A percentile compares a stretch with the other conserved stretches of the same genome.
Conservation (phyloP, 2,888 invertebrate species). For the Octonoba sinensis region DNA sequence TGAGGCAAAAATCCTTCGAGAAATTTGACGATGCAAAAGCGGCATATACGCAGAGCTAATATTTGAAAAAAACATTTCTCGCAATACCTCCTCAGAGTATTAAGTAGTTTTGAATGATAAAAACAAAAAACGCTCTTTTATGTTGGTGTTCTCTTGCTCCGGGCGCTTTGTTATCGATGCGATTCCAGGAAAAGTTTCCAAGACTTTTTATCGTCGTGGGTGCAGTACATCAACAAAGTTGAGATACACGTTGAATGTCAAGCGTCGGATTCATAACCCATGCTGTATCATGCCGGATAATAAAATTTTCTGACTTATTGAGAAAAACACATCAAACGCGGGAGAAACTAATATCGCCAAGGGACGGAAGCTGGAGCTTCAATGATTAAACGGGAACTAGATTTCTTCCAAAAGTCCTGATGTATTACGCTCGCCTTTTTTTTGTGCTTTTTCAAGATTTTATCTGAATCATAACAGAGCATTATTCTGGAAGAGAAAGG, state of each 20-base stretch:
- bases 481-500: too few species aligned
- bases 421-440: not conserved
- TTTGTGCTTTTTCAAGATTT: not conserved
- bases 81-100: constrained; percentile 15
- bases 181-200: constrained; percentile 35
- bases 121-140: constrained; percentile 28
- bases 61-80: not conserved
- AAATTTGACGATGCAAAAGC: too few species aligned
- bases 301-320: constrained; percentile 39
- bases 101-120: constrained; percentile 25
- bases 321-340: constrained; percentile 27
- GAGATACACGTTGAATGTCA: constrained; percentile 50
- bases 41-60: too few species aligned
- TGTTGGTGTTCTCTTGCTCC: constrained; percentile 18
- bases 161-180: constrained; percentile 39
- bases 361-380: not conserved
- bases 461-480: too few species aligned
- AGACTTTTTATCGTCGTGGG: constrained; percentile 53
- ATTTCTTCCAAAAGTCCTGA: constrained; percentile 7
- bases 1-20: too few species aligned
- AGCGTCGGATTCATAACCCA: constrained; percentile 42
- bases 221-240: constrained; percentile 43
- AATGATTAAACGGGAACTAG: constrained; percentile 18
- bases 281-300: constrained; percentile 35
- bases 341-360: constrained; percentile 21